Evolutionary conservation across 2,888 invertebrate species (phyloP), one percentile per base, ranked within the genome.

Genomic region (Ceriagrion tenellum): DNA sequence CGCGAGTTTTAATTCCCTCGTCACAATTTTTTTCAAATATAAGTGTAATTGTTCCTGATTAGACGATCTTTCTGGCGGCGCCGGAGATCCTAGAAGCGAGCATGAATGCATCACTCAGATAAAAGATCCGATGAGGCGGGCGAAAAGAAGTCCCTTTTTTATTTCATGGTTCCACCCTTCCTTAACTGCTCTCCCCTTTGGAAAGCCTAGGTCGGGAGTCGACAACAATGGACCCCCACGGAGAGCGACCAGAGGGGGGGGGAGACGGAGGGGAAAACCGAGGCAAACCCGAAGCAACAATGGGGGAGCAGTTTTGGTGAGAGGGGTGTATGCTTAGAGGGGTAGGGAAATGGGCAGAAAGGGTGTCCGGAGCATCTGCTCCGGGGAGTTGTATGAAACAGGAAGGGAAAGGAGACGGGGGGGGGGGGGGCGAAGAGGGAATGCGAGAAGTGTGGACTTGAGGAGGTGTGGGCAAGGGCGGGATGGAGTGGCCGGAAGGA

Each of bases 351-450:
- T 81, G 81, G 81, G 0, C 63, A 91, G 93, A 74, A 93, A 93
- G 93, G 93, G 93, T 74, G 93, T 93, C 93, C 26, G 74, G 93
- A 93, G 69, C 93, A 93, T 93, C 93, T 93, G 93, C 93, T 93
- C n/a, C 69, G 40, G 59, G 91, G 63, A 35, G 91, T 91, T 91
- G 91, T 81, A 16, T 40, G 89, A n/a, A 23, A 55, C 55, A 89
- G 47, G 89, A 47, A 89, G 26, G n/a, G 89, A 26, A 47, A 35
- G 69, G 47, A 47, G 40, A 2, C 26, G 13, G 59, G 18, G 59
- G 26, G 89, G 47, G 47, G 69, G 59, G 0, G 89, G n/a, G n/a
- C n/a, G n/a, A n/a, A 47, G 47, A 47, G 47, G n/a, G 55, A 55
- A 55, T 26, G 55, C 55, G 89, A 47, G 55, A 89, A 55, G 81